Base-by-base conservation (phyloP, 2,888 invertebrate species). In the Melinaea menophilus region DNA sequence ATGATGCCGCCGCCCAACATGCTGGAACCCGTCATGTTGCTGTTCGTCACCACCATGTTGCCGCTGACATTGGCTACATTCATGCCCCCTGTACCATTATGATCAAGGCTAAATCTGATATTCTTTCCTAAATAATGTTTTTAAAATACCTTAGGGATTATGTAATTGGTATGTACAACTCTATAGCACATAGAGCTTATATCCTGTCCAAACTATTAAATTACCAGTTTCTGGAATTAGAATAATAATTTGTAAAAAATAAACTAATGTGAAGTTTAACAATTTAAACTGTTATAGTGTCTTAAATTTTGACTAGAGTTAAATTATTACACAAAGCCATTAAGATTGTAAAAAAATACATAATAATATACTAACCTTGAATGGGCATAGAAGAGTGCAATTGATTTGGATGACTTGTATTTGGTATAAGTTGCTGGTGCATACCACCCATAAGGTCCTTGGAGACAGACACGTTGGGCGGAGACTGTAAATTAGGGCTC, bases 401-500 rank as follows among this genome's bases (percentile, higher is more conserved):
- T 77, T 91, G 89, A 82, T 86, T 92, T 78, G 93, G 94, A 88
- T 92, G 93, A 79, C 94, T 94, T 85, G 94, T 94, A 90, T 94
- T 95, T 84, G 93, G 93, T 92, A 94, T 94, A 77, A 94, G 92
- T 93, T 94, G 94, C 68, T 94, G 94, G 86, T 93, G 93, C 80
- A 91, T 86, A 64, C 91, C 91, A 79, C 94, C 94, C 86, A 96
- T 94, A 72, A 95, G 94, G 73, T 95, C 95, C 87, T 96, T 96
- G 72, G 94, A 94, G 68, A 95, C 95, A 69, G 95, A 94, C 74
- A 95, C 95, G 78, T 96, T 96, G 57, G 96, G 96, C 64, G 96
- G 96, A 62, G 96, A 96, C 84, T 96, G 96, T 81, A 96, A 90
- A 81, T 94, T 96, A 69, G 96, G 95, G 84, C 95, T 95, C 84